These are phyloP conservation scores for Asobara japonica DNA, from an alignment of 1,140 invertebrate species.

Conservation along the genomic window DNA sequence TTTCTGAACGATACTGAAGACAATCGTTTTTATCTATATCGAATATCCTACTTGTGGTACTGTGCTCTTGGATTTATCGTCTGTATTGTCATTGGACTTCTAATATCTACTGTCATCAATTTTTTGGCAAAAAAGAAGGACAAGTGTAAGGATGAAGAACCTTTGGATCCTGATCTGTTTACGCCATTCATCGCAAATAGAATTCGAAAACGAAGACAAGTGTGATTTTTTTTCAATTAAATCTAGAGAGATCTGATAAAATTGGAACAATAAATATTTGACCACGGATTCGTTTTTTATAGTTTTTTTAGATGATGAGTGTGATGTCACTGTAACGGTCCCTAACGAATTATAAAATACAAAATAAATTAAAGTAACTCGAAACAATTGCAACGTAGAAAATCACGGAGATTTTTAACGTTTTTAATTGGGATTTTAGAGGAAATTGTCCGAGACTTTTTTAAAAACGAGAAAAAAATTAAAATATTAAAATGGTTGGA, in stretches of 20 bases:
- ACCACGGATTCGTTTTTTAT: too few relatives aligned
- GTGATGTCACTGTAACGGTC: too few relatives aligned
- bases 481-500: too few relatives aligned
- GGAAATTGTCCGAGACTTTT: not conserved
- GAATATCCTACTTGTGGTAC: constrained; percentile 76
- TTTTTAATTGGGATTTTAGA: not conserved
- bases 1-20: constrained; percentile 9
- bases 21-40: constrained; percentile 65
- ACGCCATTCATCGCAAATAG: constrained; percentile 61
- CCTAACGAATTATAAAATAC: too few relatives aligned
- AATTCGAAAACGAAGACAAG: not conserved
- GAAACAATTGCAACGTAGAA: not conserved
- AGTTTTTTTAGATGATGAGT: too few relatives aligned
- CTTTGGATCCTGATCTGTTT: constrained; percentile 72
- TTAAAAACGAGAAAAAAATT: not conserved
- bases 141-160: constrained; percentile 32
- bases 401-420: not conserved
- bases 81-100: constrained; percentile 72
- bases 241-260: too few relatives aligned
- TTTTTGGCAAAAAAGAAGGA: constrained; percentile 53
- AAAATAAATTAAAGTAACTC: too few relatives aligned
- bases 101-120: constrained; percentile 64
- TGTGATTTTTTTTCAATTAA: too few relatives aligned
- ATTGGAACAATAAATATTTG: too few relatives aligned
- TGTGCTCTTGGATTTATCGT: constrained; percentile 75